Evolutionary conservation across 2,113 vertebrate genomes (phyloP).

Genomic region (Sorex fumeus): DNA sequence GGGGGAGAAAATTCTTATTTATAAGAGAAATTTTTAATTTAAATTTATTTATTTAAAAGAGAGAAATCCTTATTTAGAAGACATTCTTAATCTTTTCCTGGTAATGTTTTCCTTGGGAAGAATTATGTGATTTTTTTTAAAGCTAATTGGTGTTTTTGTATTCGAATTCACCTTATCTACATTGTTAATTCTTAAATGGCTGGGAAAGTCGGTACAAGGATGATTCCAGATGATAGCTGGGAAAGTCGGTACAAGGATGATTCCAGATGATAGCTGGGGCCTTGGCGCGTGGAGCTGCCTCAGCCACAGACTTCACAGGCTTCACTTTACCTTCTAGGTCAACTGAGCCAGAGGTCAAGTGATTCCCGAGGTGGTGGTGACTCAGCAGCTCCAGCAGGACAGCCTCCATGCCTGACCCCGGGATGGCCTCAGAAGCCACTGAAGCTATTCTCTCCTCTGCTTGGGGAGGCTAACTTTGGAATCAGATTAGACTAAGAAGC

Average conservation of each 20-base stretch:
- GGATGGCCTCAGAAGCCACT: conserved; percentile 63
- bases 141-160: conserved; percentile 39
- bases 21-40: conserved; percentile 5
- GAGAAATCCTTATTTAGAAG: conserved; percentile 21
- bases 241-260: background rate
- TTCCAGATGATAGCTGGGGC: conserved; percentile 18
- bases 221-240: conserved; percentile 19
- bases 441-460: conserved; percentile 63
- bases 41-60: conserved; percentile 47
- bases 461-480: conserved; percentile 70
- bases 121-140: background rate
- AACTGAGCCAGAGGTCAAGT: conserved; percentile 54
- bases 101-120: conserved; percentile 39
- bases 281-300: background rate
- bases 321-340: conserved; percentile 69
- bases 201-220: background rate
- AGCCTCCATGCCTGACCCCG: conserved; percentile 62
- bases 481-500: conserved; percentile 50
- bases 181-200: conserved; percentile 33
- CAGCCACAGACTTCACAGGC: conserved; percentile 45
- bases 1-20: background rate
- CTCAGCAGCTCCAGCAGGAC: conserved; percentile 71
- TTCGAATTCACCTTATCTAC: conserved; percentile 45
- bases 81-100: conserved; percentile 6
- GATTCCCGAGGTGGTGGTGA: conserved; percentile 55